A percentile compares a stretch with the other conserved stretches of the same genome.
These are phyloP conservation scores for Penaeus japonicus DNA, from an alignment of 1,140 invertebrate species.

Conservation along the genomic window DNA sequence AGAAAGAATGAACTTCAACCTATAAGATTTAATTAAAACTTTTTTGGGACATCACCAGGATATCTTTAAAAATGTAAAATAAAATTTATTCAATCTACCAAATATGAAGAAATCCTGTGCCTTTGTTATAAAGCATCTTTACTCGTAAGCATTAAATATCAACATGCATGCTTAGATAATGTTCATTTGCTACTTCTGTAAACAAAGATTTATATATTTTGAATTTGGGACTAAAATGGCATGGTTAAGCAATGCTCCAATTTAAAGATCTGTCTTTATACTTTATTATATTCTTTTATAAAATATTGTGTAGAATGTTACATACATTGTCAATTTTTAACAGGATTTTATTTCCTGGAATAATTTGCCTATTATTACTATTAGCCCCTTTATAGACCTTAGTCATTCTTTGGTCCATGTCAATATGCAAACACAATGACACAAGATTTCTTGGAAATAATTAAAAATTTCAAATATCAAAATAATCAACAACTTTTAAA, in stretches of 20 bases:
- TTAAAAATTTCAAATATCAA: neutral
- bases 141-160: slow-evolving; percentile 15
- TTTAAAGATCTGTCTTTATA: no score
- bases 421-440: neutral
- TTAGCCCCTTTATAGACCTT: no score
- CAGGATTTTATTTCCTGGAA: no score
- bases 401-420: no score
- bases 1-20: neutral
- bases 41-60: neutral
- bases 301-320: no score
- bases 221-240: no score
- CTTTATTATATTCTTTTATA: no score
- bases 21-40: neutral
- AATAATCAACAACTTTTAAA: neutral
- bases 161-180: neutral
- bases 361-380: no score
- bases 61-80: slow-evolving; percentile 11
- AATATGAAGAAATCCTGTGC: slow-evolving; percentile 38
- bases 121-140: slow-evolving; percentile 26
- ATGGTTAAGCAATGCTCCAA: no score
- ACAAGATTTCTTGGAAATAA: neutral
- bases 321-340: no score
- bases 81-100: neutral
- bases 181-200: no score
- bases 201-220: no score